Base-by-base conservation (phyloP, 2,888 invertebrate species). In the Leucophenga montana region DNA sequence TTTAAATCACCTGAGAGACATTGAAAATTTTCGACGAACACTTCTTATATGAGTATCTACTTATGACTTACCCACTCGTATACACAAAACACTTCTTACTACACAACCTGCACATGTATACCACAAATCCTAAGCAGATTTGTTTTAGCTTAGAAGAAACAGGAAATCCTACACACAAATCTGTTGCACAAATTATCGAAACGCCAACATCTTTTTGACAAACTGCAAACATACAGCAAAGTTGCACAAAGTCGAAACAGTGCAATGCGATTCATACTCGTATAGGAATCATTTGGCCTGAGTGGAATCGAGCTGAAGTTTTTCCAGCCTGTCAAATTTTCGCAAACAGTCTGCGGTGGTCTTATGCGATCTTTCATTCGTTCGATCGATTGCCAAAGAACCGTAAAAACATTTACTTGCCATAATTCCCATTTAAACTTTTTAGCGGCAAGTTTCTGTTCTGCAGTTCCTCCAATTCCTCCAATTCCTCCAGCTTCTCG, bases 111-210 rank as follows among this genome's bases (percentile, higher is more conserved):
- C 39, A 39, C 11, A 59, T 16, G n/a, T 31, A 59, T n/a, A 31
- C 16, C 44, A 46, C 44, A 69, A 69, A 65, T 65, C 50, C 48
- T 59, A 62, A 62, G 61, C 62, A 65, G 65, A 65, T 69, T 65
- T 69, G 65, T 48, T 44, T 8, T 13, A 50, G 54, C 11, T n/a
- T 16, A 39, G n/a, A 14, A 13, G 46, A 56, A 66, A 70, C 70
- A 70, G 67, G 67, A 70, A 70, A 70, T 70, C 56, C 66, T 61
- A 61, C 66, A 67, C 66, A 67, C 66, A 66, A 44, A 62, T 22
- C 22, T 46, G 62, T 46, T 46, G 33, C 62, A 64, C 76, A 81
- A 77, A 85, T 85, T 85, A 85, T 84, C 86, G 77, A 78, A 77
- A 79, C 78, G 80, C 79, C 84, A 84, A 85, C 71, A 73, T 75